These are phyloP conservation scores for Phyllotreta cruciferae DNA, from an alignment of 2,888 invertebrate species.

Conservation along the genomic window DNA sequence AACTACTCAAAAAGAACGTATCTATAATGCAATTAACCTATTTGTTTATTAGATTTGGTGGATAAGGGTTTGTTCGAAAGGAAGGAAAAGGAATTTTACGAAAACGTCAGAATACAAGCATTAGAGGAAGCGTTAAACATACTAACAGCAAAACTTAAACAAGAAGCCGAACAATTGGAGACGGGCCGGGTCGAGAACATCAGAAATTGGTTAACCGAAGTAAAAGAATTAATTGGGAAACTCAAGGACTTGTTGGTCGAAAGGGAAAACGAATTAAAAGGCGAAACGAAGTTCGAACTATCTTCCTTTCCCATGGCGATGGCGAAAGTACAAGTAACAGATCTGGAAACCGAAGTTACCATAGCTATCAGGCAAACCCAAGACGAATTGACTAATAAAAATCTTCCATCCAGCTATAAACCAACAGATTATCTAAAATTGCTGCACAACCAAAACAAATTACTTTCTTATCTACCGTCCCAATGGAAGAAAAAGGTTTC, in stretches of 20 bases:
- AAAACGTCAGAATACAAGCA: slow-evolving; percentile 56
- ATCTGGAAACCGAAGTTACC: slow-evolving; percentile 40
- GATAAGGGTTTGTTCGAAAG: slow-evolving; percentile 39
- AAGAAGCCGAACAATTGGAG: slow-evolving; percentile 40
- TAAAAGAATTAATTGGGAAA: slow-evolving; percentile 32
- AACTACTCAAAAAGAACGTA: too few species aligned
- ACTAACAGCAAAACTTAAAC: slow-evolving; percentile 47
- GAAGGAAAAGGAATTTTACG: slow-evolving; percentile 50
- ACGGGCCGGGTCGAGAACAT: slow-evolving; percentile 49
- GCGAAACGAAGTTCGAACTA: slow-evolving; percentile 43
- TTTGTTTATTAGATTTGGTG: too few species aligned
- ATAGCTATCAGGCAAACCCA: slow-evolving; percentile 33
- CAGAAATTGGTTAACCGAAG: slow-evolving; percentile 57
- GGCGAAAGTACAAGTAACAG: slow-evolving; percentile 36
- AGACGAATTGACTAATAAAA: slow-evolving; percentile 37
- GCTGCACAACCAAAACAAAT: slow-evolving; percentile 39
- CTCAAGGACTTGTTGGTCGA: slow-evolving; percentile 27
- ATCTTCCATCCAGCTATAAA: slow-evolving; percentile 35
- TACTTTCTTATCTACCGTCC: slow-evolving; percentile 43
- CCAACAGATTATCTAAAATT: slow-evolving; percentile 25
- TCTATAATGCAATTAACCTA: slow-evolving; percentile 38
- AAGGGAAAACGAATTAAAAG: slow-evolving; percentile 31
- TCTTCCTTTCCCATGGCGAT: slow-evolving; percentile 52
- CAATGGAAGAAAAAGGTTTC: slow-evolving; percentile 43
- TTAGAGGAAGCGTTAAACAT: slow-evolving; percentile 47